Percentiles rank a stretch among this genome's conserved stretches.
These are phyloP conservation scores for Vombatus ursinus DNA, from an alignment of 2,113 vertebrate species.

Conservation along the genomic window DNA sequence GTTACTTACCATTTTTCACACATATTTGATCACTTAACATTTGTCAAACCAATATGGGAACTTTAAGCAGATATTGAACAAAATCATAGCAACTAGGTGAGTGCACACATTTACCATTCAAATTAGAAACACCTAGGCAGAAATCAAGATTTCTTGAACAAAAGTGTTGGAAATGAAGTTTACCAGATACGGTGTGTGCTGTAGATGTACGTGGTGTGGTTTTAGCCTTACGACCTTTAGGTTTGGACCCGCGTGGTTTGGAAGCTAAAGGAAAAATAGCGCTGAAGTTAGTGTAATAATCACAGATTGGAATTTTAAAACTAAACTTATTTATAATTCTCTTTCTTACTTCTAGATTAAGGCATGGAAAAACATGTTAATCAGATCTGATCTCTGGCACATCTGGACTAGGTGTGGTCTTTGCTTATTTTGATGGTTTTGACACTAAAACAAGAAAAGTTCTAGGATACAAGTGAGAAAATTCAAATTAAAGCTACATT, in stretches of 20 bases:
- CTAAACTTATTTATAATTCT: background rate
- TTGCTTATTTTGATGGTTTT: slow-evolving; percentile 53
- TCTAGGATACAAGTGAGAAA: background rate
- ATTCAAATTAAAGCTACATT: slow-evolving; percentile 19
- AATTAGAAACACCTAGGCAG: background rate
- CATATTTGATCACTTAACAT: background rate
- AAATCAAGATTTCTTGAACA: slow-evolving; percentile 18
- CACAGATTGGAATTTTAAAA: background rate
- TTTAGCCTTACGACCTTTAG: slow-evolving; percentile 70
- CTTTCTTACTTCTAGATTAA: slow-evolving; percentile 38
- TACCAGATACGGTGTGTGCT: slow-evolving; percentile 78
- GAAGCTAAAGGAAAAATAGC: slow-evolving; percentile 72
- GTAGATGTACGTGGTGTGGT: slow-evolving; percentile 66
- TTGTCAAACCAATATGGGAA: background rate
- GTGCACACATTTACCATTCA: background rate
- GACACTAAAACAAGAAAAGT: slow-evolving; percentile 42
- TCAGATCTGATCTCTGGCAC: slow-evolving; percentile 39
- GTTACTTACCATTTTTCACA: background rate
- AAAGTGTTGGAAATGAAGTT: slow-evolving; percentile 53
- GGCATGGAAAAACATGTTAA: slow-evolving; percentile 34
- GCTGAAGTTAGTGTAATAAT: slow-evolving; percentile 34
- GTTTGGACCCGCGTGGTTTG: slow-evolving; percentile 68
- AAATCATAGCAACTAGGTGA: slow-evolving; percentile 2
- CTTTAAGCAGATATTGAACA: slow-evolving; percentile 39
- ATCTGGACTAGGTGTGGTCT: slow-evolving; percentile 38